Evolutionary conservation across 1,140 invertebrate genomes (phyloP).

Genomic region (Thaumetopoea pityocampa): DNA sequence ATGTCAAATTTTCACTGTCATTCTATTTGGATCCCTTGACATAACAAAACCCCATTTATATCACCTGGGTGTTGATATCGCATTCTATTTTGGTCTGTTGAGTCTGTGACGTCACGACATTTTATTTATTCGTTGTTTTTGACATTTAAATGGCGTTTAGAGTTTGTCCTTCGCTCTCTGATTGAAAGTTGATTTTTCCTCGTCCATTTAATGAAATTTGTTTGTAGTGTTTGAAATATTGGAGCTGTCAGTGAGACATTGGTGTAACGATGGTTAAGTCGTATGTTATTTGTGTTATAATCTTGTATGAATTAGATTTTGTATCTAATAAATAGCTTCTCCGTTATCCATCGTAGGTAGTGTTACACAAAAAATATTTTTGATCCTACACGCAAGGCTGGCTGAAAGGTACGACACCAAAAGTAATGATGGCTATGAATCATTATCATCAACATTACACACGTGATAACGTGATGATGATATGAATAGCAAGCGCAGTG

Average conservation of each 20-base stretch:
- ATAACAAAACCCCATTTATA: conserved; percentile 31
- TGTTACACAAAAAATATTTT: too few species aligned
- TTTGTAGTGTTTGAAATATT: conserved; percentile 10
- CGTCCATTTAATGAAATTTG: conserved; percentile 14
- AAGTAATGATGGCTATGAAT: too few species aligned
- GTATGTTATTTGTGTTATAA: too few species aligned
- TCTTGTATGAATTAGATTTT: too few species aligned
- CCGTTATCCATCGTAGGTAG: too few species aligned
- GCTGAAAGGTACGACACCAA: too few species aligned
- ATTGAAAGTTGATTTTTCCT: conserved; percentile 22
- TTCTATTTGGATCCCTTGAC: conserved; percentile 23
- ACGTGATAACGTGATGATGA: too few species aligned
- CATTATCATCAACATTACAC: too few species aligned
- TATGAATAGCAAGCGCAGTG: too few species aligned
- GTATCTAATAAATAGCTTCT: too few species aligned
- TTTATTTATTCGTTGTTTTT: conserved; percentile 26
- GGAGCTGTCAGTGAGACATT: neutral
- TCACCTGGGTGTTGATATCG: conserved; percentile 22
- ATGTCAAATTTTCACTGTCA: too few species aligned
- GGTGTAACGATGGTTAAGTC: conserved; percentile 5
- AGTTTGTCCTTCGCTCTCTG: conserved; percentile 3
- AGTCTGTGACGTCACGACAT: conserved; percentile 24
- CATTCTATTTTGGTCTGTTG: conserved; percentile 34
- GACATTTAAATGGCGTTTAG: conserved; percentile 3
- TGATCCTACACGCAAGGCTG: too few species aligned